phyloP scores from a whole-genome alignment of 2,113 vertebrate species.

The Geothlypis trichas region DNA sequence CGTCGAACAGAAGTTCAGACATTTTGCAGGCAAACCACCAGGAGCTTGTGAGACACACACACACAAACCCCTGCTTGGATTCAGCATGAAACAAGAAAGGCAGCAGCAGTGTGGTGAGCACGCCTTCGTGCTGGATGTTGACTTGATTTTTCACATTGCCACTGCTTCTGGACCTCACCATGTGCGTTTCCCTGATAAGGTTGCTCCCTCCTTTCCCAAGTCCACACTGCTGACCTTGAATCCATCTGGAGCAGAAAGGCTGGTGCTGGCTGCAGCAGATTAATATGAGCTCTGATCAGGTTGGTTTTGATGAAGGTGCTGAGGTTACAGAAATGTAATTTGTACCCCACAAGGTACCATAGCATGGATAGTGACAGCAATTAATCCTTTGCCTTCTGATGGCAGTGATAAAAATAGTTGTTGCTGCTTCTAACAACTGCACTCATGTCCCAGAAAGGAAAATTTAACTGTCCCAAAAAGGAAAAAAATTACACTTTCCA shows the following conservation, averaged over 20 bases:
- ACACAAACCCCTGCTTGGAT: not conserved
- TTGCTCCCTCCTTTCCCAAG: not conserved
- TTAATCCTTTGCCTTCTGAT: constrained; percentile 82
- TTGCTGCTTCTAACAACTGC: constrained; percentile 75
- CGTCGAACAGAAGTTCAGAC: not conserved
- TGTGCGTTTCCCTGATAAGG: constrained; percentile 64
- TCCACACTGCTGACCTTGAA: constrained; percentile 64
- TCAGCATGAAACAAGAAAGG: constrained; percentile 1
- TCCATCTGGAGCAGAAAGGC: constrained; percentile 44
- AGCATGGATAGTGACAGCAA: constrained; percentile 75
- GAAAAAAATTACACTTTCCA: constrained; percentile 24
- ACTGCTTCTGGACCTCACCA: constrained; percentile 38
- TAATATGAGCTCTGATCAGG: constrained; percentile 70
- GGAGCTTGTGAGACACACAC: not conserved
- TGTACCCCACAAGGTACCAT: constrained; percentile 75
- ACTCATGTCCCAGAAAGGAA: constrained; percentile 78
- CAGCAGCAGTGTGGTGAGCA: not conserved
- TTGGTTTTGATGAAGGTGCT: constrained; percentile 86
- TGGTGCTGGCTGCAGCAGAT: constrained; percentile 60
- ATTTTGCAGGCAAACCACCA: not conserved
- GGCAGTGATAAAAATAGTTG: constrained; percentile 83
- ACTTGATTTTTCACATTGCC: constrained; percentile 34
- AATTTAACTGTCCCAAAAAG: constrained; percentile 49
- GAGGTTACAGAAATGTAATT: constrained; percentile 87
- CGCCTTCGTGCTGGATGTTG: not conserved